Evolutionary conservation across 2,113 vertebrate genomes (phyloP).

Genomic region (Zapus hudsonius): DNA sequence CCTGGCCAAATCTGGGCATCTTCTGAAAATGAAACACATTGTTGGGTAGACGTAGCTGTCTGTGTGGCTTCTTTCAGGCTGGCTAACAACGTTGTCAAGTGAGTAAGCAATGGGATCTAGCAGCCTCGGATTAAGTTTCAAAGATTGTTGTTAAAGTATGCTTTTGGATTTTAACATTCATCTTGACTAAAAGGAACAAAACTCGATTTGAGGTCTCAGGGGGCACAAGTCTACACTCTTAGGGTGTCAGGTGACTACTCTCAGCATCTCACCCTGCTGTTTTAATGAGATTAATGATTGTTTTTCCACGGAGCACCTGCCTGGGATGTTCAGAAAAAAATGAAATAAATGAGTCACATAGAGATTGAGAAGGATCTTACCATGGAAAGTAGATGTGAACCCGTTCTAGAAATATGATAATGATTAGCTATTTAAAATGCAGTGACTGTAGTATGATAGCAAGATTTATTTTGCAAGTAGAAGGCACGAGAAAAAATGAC

Average conservation of each 20-base stretch:
- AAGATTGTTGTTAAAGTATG: slow-evolving; percentile 64
- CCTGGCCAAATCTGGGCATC: not conserved
- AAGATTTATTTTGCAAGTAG: slow-evolving; percentile 76
- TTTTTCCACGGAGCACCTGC: slow-evolving; percentile 52
- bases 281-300: slow-evolving; percentile 68
- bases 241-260: slow-evolving; percentile 45
- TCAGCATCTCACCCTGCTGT: slow-evolving; percentile 61
- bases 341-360: slow-evolving; percentile 63
- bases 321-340: slow-evolving; percentile 72
- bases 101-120: not conserved
- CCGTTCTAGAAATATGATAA: slow-evolving; percentile 78
- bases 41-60: not conserved
- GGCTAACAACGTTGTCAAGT: not conserved
- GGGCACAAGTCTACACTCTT: slow-evolving; percentile 8
- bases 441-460: slow-evolving; percentile 69
- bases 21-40: not conserved
- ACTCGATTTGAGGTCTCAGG: slow-evolving; percentile 6
- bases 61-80: not conserved
- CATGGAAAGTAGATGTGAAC: slow-evolving; percentile 72
- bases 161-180: slow-evolving; percentile 48
- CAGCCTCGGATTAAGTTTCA: not conserved
- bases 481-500: slow-evolving; percentile 75
- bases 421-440: slow-evolving; percentile 81
- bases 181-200: slow-evolving; percentile 68
- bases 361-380: slow-evolving; percentile 64